A percentile compares a stretch with the other conserved stretches of the same genome.
These are phyloP conservation scores for Sylvia atricapilla DNA, from an alignment of 2,113 vertebrate genomes.

Conservation along the genomic window DNA sequence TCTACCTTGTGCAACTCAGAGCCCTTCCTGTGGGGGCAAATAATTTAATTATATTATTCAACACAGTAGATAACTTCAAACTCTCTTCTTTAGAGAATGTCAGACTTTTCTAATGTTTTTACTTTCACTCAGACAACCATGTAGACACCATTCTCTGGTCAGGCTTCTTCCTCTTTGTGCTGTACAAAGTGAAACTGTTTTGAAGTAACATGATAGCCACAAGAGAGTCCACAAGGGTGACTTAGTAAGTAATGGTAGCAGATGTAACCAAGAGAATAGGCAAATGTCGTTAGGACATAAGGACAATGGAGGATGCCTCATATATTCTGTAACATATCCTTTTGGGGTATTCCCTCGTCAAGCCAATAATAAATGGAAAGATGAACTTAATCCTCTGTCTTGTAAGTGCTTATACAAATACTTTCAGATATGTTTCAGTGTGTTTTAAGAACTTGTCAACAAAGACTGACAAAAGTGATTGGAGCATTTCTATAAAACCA, in stretches of 20 bases:
- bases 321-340: neutral
- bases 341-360: neutral
- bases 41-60: neutral
- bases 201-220: neutral
- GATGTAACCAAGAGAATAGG: neutral
- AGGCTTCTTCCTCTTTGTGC: neutral
- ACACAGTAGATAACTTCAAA: neutral
- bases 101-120: neutral
- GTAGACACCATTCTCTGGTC: fast-evolving
- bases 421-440: neutral
- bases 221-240: neutral
- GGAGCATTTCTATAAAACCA: neutral
- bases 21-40: neutral
- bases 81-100: neutral
- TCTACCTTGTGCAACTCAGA: fast-evolving
- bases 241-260: neutral
- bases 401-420: neutral
- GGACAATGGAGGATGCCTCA: neutral
- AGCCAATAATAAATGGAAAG: neutral
- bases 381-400: neutral
- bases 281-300: neutral
- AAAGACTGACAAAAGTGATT: neutral
- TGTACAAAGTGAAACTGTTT: neutral
- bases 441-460: neutral
- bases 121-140: neutral